Base-by-base conservation (phyloP, 2,797 vertebrate genomes). In the Diplodus sargus region DNA sequence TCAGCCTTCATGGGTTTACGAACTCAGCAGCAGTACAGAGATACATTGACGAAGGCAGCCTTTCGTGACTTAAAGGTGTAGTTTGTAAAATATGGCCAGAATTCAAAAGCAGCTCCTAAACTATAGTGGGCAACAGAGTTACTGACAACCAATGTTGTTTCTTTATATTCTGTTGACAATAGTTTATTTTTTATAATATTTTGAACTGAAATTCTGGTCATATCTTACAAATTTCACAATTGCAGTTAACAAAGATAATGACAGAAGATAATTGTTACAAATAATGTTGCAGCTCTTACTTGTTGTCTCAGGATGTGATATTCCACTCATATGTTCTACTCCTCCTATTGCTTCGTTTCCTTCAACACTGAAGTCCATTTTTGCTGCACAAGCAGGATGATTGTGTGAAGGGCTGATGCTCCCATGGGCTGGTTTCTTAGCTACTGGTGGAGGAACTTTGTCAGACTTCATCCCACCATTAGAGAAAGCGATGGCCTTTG, bases 361-460 rank as follows among this genome's bases (percentile, higher is more conserved):
- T 70, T 94, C 92, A 85, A 93, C 92, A 80, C 90, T 89, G 76
- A 87, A 84, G 91, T 95, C 90, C 89, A 69, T 51, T 83, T 92
- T 91, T 56, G 77, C 81, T 61, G 84, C 74, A 75, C 61, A 84
- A 51, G 68, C 82, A 11, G 58, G 71, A 20, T 5, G 74, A 63
- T 74, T 92, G 13, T 86, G 94, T 22, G 90, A 72, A 23, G 87
- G 81, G 62, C 72, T 87, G 67, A 79, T 25, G 72, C 68, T 87
- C 62, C 88, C 79, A 43, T 88, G 87, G 3, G 64, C 57, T 54
- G 98, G 98, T 91, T 99, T 99, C 89, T 96, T 98, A 76, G 98
- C 97, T 7, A 99, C 96, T 0, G 97, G 97, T 18, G 98, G 98
- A 23, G 98, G 97, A 23, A 97, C 93, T 92, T 96, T 99, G 62